Percentiles rank a stretch among this genome's conserved stretches.
phyloP scores from a whole-genome alignment of 2,888 invertebrate genomes.

The Nemoura dubitans region DNA sequence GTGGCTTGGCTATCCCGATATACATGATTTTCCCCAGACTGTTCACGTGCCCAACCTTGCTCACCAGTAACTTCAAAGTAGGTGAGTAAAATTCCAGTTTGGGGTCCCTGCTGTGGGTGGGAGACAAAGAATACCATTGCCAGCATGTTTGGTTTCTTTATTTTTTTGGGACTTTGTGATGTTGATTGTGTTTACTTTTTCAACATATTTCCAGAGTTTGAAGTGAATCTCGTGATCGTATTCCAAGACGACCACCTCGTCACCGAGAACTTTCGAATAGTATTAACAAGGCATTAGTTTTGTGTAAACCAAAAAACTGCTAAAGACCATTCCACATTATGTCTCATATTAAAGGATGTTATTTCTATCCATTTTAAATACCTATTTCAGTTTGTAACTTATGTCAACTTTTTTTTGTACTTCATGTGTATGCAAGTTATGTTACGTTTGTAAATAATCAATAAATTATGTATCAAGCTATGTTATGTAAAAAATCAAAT shows the following conservation, averaged over 20 bases:
- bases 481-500: too few relatives aligned
- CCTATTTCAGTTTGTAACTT: too few relatives aligned
- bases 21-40: constrained; percentile 95
- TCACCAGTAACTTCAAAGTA: constrained; percentile 92
- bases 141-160: constrained; percentile 24
- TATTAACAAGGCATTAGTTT: constrained; percentile 63
- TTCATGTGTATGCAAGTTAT: too few relatives aligned
- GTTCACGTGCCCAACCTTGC: constrained; percentile 93
- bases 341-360: too few relatives aligned
- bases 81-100: constrained; percentile 66
- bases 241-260: constrained; percentile 94
- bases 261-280: constrained; percentile 92
- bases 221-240: constrained; percentile 90
- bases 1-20: constrained; percentile 85
- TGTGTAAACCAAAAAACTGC: neutral
- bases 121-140: too few relatives aligned
- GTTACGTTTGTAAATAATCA: too few relatives aligned
- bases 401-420: too few relatives aligned
- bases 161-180: constrained; percentile 43
- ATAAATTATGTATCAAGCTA: too few relatives aligned
- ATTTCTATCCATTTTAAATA: too few relatives aligned
- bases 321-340: neutral
- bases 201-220: constrained; percentile 81
- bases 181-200: constrained; percentile 53
- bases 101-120: too few relatives aligned